Conservation (phyloP, 1,140 invertebrate species). For the Drosophila pseudoananassae region DNA sequence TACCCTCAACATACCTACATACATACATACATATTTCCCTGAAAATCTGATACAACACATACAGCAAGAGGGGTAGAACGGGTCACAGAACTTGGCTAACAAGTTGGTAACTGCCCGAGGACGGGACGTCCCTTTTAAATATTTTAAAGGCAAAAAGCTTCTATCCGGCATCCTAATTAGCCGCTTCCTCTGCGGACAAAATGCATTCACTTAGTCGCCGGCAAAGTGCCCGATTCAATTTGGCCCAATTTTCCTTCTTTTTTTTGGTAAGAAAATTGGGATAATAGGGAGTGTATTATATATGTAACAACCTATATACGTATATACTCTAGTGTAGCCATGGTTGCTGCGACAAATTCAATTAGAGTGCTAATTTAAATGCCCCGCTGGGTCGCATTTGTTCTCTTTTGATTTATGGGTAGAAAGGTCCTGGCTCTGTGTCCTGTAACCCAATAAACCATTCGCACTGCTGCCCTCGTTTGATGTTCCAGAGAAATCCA, state of each 20-base stretch:
- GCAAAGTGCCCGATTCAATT: slow-evolving; percentile 48
- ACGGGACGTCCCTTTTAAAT: slow-evolving; percentile 35
- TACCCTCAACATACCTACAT: not conserved
- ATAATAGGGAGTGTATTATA: not conserved
- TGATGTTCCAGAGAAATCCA: slow-evolving; percentile 1
- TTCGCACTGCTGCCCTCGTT: slow-evolving; percentile 11
- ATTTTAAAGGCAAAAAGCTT: slow-evolving; percentile 48
- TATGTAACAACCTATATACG: not conserved
- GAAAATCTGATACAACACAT: slow-evolving; percentile 15
- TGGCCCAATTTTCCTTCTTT: slow-evolving; percentile 40
- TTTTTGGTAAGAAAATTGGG: not conserved
- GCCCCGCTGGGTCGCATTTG: slow-evolving; percentile 34
- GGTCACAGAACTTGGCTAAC: slow-evolving; percentile 34
- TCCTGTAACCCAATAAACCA: slow-evolving; percentile 28
- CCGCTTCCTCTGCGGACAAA: slow-evolving; percentile 3
- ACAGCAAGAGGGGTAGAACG: not conserved
- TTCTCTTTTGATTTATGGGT: slow-evolving; percentile 16
- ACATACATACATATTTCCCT: slow-evolving; percentile 8
- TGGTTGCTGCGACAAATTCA: slow-evolving; percentile 47
- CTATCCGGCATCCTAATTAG: slow-evolving; percentile 33
- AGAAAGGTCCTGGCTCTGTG: not conserved
- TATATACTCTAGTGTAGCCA: slow-evolving; percentile 17
- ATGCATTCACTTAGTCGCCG: slow-evolving; percentile 44
- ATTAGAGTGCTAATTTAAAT: slow-evolving; percentile 48
- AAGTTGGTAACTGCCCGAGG: slow-evolving; percentile 29